These are phyloP conservation scores for Acholoe squamosa DNA, from an alignment of 2,888 invertebrate species.

Conservation along the genomic window DNA sequence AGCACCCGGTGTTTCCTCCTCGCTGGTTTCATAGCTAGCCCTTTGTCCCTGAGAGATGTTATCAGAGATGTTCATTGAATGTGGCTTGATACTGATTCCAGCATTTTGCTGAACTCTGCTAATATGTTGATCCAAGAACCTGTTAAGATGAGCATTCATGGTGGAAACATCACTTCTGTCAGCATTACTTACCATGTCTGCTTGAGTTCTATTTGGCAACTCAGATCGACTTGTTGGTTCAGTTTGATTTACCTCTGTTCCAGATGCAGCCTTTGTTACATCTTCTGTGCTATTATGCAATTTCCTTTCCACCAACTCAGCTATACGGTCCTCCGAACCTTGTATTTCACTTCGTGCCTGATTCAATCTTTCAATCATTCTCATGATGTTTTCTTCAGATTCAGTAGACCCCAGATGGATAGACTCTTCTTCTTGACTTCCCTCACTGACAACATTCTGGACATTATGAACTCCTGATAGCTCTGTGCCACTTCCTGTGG, in stretches of 20 bases:
- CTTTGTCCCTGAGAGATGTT: neutral
- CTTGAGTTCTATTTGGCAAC: no score
- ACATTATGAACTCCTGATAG: neutral
- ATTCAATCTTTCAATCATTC: neutral
- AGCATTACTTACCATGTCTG: no score
- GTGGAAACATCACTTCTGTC: neutral
- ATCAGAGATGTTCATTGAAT: neutral
- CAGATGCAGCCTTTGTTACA: neutral
- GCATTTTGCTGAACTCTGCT: neutral
- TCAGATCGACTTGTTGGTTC: no score
- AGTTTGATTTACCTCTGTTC: no score
- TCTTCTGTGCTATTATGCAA: neutral
- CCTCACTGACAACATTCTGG: neutral
- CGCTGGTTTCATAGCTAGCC: neutral
- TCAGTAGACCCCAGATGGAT: neutral
- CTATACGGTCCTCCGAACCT: neutral
- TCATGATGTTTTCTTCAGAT: conserved; percentile 5
- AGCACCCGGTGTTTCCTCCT: neutral
- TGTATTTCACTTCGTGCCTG: neutral
- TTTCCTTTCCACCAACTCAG: neutral
- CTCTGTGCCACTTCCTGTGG: neutral
- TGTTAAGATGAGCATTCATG: conserved; percentile 27
- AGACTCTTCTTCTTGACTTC: neutral
- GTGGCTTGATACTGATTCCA: neutral
- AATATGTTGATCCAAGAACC: neutral